Base-by-base conservation (phyloP, 2,113 vertebrate genomes). In the Trochalopteron elliotii region DNA sequence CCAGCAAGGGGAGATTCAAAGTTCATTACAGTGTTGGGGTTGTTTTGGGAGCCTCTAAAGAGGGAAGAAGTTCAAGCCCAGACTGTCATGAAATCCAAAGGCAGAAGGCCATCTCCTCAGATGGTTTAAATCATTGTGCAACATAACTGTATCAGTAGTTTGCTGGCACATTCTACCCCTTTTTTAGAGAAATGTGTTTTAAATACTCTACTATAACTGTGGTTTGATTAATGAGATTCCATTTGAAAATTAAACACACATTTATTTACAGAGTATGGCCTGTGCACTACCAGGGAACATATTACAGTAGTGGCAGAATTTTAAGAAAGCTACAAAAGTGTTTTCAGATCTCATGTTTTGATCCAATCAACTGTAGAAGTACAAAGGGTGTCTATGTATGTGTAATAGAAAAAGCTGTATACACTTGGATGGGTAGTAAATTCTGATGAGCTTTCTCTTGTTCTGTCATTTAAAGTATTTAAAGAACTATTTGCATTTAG, bases 221-320 rank as follows among this genome's bases (percentile, higher is more conserved):
- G 93, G 74, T 94, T 96, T 94, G 84, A 96, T 95, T 96, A 97
- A 95, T 87, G 87, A 94, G 87, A 97, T 96, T 96, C 91, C 96
- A 83, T 40, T 80, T 47, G 70, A 90, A 96, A 96, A 97, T 96
- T 60, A 96, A 95, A 96, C 87, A 84, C 93, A 87, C 67, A 94
- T 96, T 94, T 95, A 87, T 92, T 94, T 97, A 88, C 63, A 89
- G 35, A 80, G 63, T 57, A 50, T 63, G 55, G 70, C 24, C 33
- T 49, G 35, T 69, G 65, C 14, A 40, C 17, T 81, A 91, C 60
- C 50, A 69, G 37, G 22, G 30, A 94, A 75, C 22, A 53, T 42
- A 59, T 47, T 78, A 83, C 16, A 0, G 90, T 80, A 88, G 83
- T 80, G 53, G 59, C 21, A 39, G 40, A 90, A 81, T 56, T 94